Evolutionary conservation across 2,113 vertebrate genomes (phyloP), one percentile per base, ranked within the genome.

Genomic region (Myotis davidii): DNA sequence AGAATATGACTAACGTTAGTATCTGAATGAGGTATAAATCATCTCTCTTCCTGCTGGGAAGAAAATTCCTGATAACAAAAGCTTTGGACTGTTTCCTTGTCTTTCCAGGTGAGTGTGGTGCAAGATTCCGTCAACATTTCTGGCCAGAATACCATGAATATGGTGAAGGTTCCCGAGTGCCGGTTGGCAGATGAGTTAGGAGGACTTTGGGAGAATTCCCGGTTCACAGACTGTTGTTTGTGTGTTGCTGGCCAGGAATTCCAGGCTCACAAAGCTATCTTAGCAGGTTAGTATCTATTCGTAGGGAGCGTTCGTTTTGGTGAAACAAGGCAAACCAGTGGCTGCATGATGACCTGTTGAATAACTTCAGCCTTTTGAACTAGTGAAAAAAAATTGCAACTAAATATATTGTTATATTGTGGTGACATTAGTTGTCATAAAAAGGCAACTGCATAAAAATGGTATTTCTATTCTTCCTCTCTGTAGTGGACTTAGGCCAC

Each of bases 121-220:
- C 99, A 99, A 97, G 99, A 99, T 98, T 99, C 99, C 0, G 99
- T 99, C 93, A 99, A 99, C 97, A 99, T 99, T 97, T 99, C 99
- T 0, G 99, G 99, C 8, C 99, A 99, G 98, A 99, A 99, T 96
- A 99, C 99, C 65, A 99, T 99, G 99, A 99, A 99, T 97, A 99
- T 99, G 99, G 99, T 99, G 96, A 99, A 99, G 98, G 99, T 99
- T 65, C 99, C 99, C 0, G 99, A 99, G 97, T 99, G 99, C 96
- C 99, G 99, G 76, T 97, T 99, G 97, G 99, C 99, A 0, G 99
- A 99, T 14, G 99, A 99, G 96, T 95, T 99, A 95, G 99, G 99
- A 42, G 99, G 99, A 52, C 98, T 99, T 50, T 99, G 99, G 99
- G 99, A 99, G 98, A 99, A 99, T 88, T 99, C 99, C 0, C 99